Conservation (phyloP, 2,888 invertebrate species). For the Drosophila niveifrons region DNA sequence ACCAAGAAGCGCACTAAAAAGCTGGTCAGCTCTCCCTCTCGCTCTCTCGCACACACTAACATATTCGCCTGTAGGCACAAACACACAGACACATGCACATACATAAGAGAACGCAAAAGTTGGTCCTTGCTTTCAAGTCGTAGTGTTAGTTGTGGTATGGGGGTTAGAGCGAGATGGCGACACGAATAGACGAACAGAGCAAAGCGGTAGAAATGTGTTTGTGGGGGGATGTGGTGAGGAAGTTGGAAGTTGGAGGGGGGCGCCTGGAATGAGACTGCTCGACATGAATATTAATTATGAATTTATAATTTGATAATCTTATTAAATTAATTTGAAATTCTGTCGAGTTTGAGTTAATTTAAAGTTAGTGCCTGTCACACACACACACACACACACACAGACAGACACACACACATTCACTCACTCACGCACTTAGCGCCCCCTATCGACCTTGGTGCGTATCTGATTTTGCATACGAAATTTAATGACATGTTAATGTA, state of each 20-base stretch:
- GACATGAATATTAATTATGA: constrained; percentile 79
- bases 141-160: constrained; percentile 8
- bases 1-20: constrained; percentile 62
- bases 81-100: neutral
- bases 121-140: constrained; percentile 42
- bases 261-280: constrained; percentile 40
- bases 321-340: constrained; percentile 81
- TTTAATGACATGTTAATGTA: constrained; percentile 70
- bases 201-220: neutral
- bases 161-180: neutral
- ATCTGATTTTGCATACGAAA: constrained; percentile 51
- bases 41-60: constrained; percentile 19
- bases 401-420: neutral
- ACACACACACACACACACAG: neutral
- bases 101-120: constrained; percentile 44
- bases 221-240: neutral
- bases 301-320: constrained; percentile 81
- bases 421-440: neutral
- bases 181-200: neutral
- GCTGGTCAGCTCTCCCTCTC: constrained; percentile 45
- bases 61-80: neutral
- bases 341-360: constrained; percentile 76
- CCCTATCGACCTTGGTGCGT: constrained; percentile 12
- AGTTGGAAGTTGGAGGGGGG: constrained; percentile 9
- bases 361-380: constrained; percentile 60